Base-by-base conservation (phyloP, 2,113 vertebrate species). In the Rhizomys pruinosus region DNA sequence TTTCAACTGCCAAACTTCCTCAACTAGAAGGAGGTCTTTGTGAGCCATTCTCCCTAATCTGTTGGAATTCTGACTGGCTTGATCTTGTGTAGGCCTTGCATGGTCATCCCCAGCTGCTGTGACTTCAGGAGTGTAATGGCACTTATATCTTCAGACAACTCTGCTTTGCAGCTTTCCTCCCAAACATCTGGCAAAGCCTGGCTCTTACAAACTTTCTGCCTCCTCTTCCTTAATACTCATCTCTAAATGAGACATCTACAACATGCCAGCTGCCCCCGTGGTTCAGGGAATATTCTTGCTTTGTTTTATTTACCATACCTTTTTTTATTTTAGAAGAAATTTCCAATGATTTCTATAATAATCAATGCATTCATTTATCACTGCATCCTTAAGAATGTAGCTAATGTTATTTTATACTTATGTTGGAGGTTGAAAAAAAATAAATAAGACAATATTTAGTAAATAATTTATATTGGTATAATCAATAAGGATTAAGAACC, bases 301-400 rank as follows among this genome's bases (percentile, higher is more conserved):
- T 74, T 71, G 12, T 81, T 82, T 93, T 55, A 10, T 39, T 89
- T 73, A 57, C 57, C 22, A 89, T 68, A 7, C 1, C 8, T 3
- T 80, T 87, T 69, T 37, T 3, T 71, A 44, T 78, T 81, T 71
- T 27, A 92, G 82, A 82, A 74, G 69, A 52, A 94, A 84, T 74
- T 27, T 9, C 27, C 39, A 82, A 23, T 52, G 19, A 1, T 69
- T 63, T 88, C 77, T 37, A 16, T 78, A 86, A 87, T 39, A 61
- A 91, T 39, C 12, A 11, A 6, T 74, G 15, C 13, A 23, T 92
- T 88, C 86, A 17, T n/a, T 7, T 39, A 63, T 63, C 29, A 4
- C 84, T 77, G 32, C 5, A 69, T 74, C 42, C 78, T 87, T 92
- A 78, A 19, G 27, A 69, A 17, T 77, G 55, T 81, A 63, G 20